A percentile compares a stretch with the other conserved stretches of the same genome.
phyloP scores from a whole-genome alignment of 2,797 vertebrate species.

The Podargus strigoides region DNA sequence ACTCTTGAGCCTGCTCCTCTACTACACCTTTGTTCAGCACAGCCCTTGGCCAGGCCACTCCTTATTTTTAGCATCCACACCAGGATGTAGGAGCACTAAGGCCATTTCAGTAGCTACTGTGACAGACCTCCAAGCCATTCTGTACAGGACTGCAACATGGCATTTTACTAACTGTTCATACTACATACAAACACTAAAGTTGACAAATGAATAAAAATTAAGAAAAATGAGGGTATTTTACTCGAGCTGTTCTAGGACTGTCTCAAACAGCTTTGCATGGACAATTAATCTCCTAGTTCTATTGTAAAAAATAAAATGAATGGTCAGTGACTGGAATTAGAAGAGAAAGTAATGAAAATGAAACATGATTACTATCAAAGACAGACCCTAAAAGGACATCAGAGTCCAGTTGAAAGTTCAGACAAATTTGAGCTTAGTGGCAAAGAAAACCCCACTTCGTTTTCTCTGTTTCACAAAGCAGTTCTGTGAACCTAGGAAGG shows the following conservation, averaged over 20 bases:
- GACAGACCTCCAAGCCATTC: not conserved
- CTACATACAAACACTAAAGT: not conserved
- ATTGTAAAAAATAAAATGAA: not conserved
- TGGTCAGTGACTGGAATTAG: not conserved
- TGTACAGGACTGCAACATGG: not conserved
- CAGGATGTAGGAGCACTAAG: not conserved
- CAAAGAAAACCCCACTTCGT: not conserved
- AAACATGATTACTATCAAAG: not conserved
- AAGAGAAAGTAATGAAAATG: not conserved
- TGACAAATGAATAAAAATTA: not conserved
- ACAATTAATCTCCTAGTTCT: not conserved
- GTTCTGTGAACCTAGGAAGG: not conserved
- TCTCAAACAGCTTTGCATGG: not conserved
- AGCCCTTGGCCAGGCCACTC: not conserved
- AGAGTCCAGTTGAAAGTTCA: not conserved
- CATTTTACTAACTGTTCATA: not conserved
- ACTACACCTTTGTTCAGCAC: fast-evolving
- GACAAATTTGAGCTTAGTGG: not conserved
- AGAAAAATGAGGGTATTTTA: not conserved
- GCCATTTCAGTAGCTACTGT: not conserved
- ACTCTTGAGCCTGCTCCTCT: not conserved
- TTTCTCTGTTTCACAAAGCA: not conserved
- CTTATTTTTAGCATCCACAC: not conserved
- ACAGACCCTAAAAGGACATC: not conserved
- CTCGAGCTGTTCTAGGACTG: not conserved